Percentiles rank a stretch among this genome's conserved stretches.
Evolutionary conservation across 1,140 invertebrate species (phyloP).

Genomic region (Drosophila nannoptera): DNA sequence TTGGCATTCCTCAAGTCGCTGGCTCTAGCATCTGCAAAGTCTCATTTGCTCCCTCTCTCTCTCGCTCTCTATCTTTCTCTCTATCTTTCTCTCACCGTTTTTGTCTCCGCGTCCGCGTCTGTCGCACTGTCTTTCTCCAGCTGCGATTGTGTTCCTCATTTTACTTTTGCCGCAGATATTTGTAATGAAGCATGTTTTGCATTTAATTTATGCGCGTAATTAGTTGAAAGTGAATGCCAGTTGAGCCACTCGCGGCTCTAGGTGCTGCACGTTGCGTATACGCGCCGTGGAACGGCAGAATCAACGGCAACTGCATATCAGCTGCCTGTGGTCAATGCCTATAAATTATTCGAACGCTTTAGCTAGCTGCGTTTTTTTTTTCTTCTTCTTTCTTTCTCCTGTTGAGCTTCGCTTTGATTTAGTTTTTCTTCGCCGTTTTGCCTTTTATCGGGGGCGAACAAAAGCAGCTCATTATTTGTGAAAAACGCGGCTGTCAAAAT

Average conservation of each 20-base stretch:
- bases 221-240: slow-evolving; percentile 51
- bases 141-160: slow-evolving; percentile 63
- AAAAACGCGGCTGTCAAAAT: slow-evolving; percentile 74
- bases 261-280: slow-evolving; percentile 52
- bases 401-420: no score
- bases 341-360: slow-evolving; percentile 49
- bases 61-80: no score
- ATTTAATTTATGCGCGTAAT: slow-evolving; percentile 56
- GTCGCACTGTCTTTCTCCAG: slow-evolving; percentile 47
- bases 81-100: no score
- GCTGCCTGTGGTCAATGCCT: slow-evolving; percentile 24
- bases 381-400: slow-evolving; percentile 18
- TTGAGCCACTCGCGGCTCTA: neutral
- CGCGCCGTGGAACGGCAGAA: slow-evolving; percentile 38
- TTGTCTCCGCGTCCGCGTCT: no score
- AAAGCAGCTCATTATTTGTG: slow-evolving; percentile 72
- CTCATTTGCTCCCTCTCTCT: slow-evolving; percentile 33
- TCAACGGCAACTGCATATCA: slow-evolving; percentile 16
- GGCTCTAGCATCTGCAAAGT: slow-evolving; percentile 31
- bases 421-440: slow-evolving; percentile 17
- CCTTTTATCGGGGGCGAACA: slow-evolving; percentile 28
- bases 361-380: slow-evolving; percentile 18
- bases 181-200: slow-evolving; percentile 57
- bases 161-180: slow-evolving; percentile 64
- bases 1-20: slow-evolving; percentile 67